Percentiles rank a stretch among this genome's conserved stretches.
phyloP scores from a whole-genome alignment of 2,888 invertebrate species.

The Dasypolia templi region DNA sequence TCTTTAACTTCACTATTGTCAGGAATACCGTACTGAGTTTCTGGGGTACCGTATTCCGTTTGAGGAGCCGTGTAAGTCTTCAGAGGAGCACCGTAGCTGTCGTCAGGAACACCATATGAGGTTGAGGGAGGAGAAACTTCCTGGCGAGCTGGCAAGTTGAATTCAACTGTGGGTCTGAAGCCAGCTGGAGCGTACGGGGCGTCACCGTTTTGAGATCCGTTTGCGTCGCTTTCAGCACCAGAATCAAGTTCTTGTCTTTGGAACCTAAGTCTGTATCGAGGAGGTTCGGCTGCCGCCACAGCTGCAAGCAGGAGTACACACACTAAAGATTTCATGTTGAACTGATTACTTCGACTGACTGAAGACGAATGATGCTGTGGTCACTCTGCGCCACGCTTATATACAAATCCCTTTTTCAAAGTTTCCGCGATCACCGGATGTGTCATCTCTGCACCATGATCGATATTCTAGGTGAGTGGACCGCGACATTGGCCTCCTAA shows the following conservation, averaged over 20 bases:
- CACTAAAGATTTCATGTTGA: constrained; percentile 80
- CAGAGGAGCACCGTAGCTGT: constrained; percentile 85
- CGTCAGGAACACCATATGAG: constrained; percentile 83
- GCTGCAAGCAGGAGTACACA: constrained; percentile 80
- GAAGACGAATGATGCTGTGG: constrained; percentile 85
- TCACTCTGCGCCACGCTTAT: constrained; percentile 73
- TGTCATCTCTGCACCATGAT: constrained; percentile 81
- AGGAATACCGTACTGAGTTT: constrained; percentile 67
- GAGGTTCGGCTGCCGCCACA: constrained; percentile 82
- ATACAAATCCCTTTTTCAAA: constrained; percentile 75
- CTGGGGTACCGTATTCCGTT: constrained; percentile 67
- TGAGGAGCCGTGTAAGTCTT: constrained; percentile 81
- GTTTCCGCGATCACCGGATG: constrained; percentile 86
- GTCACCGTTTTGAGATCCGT: constrained; percentile 67
- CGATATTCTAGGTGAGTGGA: constrained; percentile 85
- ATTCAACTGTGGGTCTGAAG: constrained; percentile 80
- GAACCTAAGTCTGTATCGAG: constrained; percentile 78
- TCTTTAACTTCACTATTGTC: constrained; percentile 52
- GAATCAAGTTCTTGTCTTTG: constrained; percentile 78
- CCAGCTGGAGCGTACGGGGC: constrained; percentile 86
- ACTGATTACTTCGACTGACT: constrained; percentile 74
- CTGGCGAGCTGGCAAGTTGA: constrained; percentile 82
- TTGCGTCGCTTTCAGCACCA: constrained; percentile 64
- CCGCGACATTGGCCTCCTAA: constrained; percentile 87
- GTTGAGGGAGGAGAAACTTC: constrained; percentile 80